Evolutionary conservation across 2,797 vertebrate species (phyloP).

Genomic region (Siniperca obscura): DNA sequence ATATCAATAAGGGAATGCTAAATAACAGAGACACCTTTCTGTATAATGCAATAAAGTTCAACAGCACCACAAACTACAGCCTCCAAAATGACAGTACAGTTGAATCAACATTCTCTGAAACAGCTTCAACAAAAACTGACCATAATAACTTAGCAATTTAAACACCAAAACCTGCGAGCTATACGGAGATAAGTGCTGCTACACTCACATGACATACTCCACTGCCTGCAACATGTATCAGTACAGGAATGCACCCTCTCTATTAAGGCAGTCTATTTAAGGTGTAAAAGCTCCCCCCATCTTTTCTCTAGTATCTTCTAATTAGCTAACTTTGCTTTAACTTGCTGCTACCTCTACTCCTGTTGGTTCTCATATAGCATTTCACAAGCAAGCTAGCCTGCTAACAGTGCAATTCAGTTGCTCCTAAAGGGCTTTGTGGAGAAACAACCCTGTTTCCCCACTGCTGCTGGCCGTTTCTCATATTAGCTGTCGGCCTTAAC

Average conservation of each 20-base stretch:
- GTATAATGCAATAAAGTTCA: too few relatives aligned
- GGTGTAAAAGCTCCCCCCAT: neutral
- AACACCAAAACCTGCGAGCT: neutral
- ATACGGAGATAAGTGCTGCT: neutral
- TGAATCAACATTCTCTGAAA: too few relatives aligned
- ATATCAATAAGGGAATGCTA: too few relatives aligned
- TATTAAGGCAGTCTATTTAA: neutral
- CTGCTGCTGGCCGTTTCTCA: neutral
- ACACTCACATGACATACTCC: neutral
- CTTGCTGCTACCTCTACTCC: neutral
- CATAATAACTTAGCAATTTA: too few relatives aligned
- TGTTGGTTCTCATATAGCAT: neutral
- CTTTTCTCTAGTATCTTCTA: neutral
- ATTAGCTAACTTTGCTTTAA: neutral
- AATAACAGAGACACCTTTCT: too few relatives aligned
- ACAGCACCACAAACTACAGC: too few relatives aligned
- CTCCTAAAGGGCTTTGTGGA: too few relatives aligned
- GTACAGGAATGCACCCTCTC: neutral
- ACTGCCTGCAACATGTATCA: neutral
- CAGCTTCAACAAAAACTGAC: too few relatives aligned
- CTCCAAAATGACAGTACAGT: too few relatives aligned
- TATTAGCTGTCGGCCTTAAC: neutral
- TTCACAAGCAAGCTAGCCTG: neutral
- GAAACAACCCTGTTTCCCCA: neutral
- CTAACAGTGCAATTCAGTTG: neutral